Percentiles rank a stretch among this genome's conserved stretches.
Evolutionary conservation across 2,888 invertebrate genomes (phyloP).

Genomic region (Abscondita cerata): DNA sequence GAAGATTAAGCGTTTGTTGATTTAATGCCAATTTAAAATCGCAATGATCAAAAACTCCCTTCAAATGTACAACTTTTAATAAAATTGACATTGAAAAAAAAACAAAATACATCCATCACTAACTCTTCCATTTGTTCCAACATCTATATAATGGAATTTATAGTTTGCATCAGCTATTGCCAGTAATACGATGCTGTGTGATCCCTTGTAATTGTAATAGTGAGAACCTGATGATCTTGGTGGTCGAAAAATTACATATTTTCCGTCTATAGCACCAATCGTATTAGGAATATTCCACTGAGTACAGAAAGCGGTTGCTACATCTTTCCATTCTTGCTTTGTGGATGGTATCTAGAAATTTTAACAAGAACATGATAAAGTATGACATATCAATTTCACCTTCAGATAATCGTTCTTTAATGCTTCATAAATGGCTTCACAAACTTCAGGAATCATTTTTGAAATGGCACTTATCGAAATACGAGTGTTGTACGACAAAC

Average conservation of each 20-base stretch:
- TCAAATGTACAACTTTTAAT: neutral
- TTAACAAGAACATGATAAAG: too few species aligned
- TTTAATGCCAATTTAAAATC: neutral
- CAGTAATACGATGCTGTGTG: neutral
- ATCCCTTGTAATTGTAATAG: neutral
- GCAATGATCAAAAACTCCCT: neutral
- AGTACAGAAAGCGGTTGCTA: neutral
- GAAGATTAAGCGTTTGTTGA: neutral
- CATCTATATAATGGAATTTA: neutral
- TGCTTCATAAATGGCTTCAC: too few species aligned
- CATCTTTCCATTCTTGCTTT: neutral
- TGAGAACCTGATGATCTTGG: neutral
- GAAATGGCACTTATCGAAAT: too few species aligned
- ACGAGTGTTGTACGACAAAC: too few species aligned
- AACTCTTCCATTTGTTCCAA: neutral
- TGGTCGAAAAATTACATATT: neutral
- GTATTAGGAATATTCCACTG: slow-evolving; percentile 2
- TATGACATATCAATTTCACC: too few species aligned
- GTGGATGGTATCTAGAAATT: neutral
- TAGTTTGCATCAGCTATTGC: slow-evolving; percentile 1
- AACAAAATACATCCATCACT: neutral
- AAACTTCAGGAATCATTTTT: too few species aligned
- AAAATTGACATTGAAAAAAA: neutral
- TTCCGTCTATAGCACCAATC: neutral
- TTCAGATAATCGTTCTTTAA: too few species aligned